Base-by-base conservation (phyloP, 2,797 vertebrate species). In the Nyctibius grandis region DNA sequence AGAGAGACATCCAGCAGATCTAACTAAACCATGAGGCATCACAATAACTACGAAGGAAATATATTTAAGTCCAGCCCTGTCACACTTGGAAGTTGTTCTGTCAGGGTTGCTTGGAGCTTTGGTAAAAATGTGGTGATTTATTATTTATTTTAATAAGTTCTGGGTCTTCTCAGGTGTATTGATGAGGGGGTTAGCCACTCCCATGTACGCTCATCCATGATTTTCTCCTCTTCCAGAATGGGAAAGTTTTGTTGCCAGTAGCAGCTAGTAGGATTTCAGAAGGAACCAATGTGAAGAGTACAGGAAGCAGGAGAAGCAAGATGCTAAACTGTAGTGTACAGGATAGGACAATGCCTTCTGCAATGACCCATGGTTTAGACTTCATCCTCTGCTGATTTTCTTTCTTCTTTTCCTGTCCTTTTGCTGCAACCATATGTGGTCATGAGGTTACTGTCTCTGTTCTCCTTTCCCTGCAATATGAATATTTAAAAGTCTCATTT, bases 1-100 rank as follows among this genome's bases (percentile, higher is more conserved):
- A 87, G 68, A 70, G 69, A 95, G 70, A 77, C 74, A 92, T 82
- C 92, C 91, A 94, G 74, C 88, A 91, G 86, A 74, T 92, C 86
- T 94, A 89, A 92, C 94, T 92, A 95, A 94, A 89, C 77, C 22
- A 20, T 13, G 65, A 95, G 36, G 36, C 56, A 82, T 79, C 83
- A 85, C 44, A 63, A 42, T 64, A 95, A 36, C 86, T 80, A 40
- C 22, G 68, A 82, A 90, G 38, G 12, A 91, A 85, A 80, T 53
- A 25, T 61, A 34, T 23, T 73, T 63, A 72, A 86, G 64, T 75
- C 38, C 10, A 2, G 13, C 19, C 28, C 44, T 45, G 38, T 61
- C 57, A 45, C 57, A 88, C 36, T 85, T 82, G 87, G 53, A 95
- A 64, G 44, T 91, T 85, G 68, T 85, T 91, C 77, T 61, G 8